phyloP scores from a whole-genome alignment of 2,113 vertebrate genomes.

The Oxyruncus cristatus region DNA sequence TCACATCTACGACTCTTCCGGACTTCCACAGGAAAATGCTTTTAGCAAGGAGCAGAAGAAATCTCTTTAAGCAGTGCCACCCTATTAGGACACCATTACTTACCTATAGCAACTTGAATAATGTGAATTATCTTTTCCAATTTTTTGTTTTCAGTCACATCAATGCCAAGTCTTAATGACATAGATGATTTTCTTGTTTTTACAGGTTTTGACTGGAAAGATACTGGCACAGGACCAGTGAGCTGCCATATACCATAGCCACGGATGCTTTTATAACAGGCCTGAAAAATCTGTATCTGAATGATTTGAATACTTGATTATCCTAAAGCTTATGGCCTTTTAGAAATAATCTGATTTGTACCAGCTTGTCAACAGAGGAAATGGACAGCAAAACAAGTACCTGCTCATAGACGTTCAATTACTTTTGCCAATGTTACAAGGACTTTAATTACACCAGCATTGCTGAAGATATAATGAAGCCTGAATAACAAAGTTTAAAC shows the following conservation, averaged over 20 bases:
- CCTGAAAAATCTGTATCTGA: neutral
- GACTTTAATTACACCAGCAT: constrained; percentile 58
- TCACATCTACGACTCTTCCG: neutral
- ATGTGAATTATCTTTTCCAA: neutral
- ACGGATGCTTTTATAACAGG: neutral
- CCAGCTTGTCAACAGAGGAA: neutral
- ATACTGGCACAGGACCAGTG: neutral
- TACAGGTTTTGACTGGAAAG: neutral
- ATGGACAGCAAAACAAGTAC: constrained; percentile 43
- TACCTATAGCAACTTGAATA: neutral
- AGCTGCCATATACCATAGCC: neutral
- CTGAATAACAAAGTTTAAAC: constrained; percentile 57
- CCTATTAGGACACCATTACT: neutral
- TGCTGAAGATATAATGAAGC: constrained; percentile 42
- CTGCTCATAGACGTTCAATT: constrained; percentile 17
- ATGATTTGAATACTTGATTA: neutral
- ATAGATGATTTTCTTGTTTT: neutral
- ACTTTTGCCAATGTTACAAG: constrained; percentile 13
- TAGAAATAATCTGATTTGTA: constrained; percentile 29
- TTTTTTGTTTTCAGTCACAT: neutral
- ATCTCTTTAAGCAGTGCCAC: neutral
- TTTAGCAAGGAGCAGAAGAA: neutral
- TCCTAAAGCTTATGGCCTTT: neutral
- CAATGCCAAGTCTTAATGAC: neutral
- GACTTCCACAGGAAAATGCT: neutral